Percentiles rank a stretch among this genome's conserved stretches.
These are phyloP conservation scores for Chelon auratus DNA, from an alignment of 2,797 vertebrate species.

Conservation along the genomic window DNA sequence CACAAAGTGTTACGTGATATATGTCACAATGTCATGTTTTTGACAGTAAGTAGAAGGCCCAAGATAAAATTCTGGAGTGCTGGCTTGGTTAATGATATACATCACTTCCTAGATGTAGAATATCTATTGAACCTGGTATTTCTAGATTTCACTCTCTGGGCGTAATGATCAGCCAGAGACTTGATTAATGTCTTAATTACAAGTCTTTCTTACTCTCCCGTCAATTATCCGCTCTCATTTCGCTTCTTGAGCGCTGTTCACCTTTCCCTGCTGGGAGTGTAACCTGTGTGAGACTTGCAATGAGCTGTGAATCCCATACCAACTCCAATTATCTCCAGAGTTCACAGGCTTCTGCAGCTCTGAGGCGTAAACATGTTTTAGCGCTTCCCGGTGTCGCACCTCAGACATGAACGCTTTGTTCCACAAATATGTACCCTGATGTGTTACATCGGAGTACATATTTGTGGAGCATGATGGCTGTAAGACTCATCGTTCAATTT, in stretches of 20 bases:
- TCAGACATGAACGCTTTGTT: slow-evolving; percentile 29
- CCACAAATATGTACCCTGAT: slow-evolving; percentile 11
- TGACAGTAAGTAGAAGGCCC: slow-evolving; percentile 45
- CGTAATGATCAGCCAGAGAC: slow-evolving; percentile 66
- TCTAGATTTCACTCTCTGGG: slow-evolving; percentile 53
- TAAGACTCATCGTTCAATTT: slow-evolving; percentile 1
- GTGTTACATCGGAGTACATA: not conserved
- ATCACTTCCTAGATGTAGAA: slow-evolving; percentile 23
- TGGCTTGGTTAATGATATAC: slow-evolving; percentile 30
- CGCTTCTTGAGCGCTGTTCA: slow-evolving; percentile 57
- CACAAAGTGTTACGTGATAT: slow-evolving; percentile 34
- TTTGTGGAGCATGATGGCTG: not conserved
- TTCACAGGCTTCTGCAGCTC: slow-evolving; percentile 55
- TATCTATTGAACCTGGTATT: slow-evolving; percentile 34
- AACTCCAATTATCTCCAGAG: slow-evolving; percentile 67
- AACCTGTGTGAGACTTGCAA: slow-evolving; percentile 70
- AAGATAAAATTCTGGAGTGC: slow-evolving; percentile 40
- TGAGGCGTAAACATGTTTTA: slow-evolving; percentile 58
- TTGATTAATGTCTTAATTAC: slow-evolving; percentile 79
- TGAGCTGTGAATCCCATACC: slow-evolving; percentile 76
- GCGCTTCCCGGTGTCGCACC: slow-evolving; percentile 32
- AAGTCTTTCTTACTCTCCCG: slow-evolving; percentile 50
- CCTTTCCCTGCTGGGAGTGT: slow-evolving; percentile 64
- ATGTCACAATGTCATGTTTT: slow-evolving; percentile 39
- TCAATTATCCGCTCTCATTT: slow-evolving; percentile 64